Evolutionary conservation across 2,888 invertebrate species (phyloP), one percentile per base, ranked within the genome.

Genomic region (Drosophila testacea): DNA sequence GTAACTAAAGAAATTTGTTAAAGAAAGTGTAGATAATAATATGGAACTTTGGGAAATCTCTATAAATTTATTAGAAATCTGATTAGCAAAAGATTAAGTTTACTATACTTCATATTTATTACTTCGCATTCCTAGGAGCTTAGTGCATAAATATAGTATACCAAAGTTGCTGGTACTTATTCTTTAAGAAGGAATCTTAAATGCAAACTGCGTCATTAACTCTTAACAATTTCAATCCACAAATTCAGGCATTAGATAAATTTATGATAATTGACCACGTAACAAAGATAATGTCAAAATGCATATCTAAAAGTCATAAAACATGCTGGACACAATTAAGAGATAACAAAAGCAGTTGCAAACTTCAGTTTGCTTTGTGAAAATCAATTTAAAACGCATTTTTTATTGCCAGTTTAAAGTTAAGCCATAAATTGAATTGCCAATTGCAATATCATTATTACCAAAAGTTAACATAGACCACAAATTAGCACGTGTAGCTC

Each of bases 281-380:
- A 70, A 50, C 51, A 39, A 50, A 47, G 44, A 13, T 46, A 59
- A 47, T 50, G 10, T 63, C 6, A 13, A 30, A 36, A 16, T 27
- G 6, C 27, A 28, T 63, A 63, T 57, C 57, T 48, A 2, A 42
- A 27, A 32, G 27, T n/a, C 22, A 22, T 16, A 22, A 61, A 34
- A 44, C 67, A 47, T 67, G 65, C 41, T 13, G 4, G 6, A 38
- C n/a, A 39, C 59, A 62, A 64, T 62, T 64, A 41, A 64, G 36
- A 62, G 81, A 74, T 65, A 64, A 13, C 55, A 28, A 39, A 11
- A 32, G 32, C 27, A 78, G 41, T 61, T 64, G 41, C 39, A 36
- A 63, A 57, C 10, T 27, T 4, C 32, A 39, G 38, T 65, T 59
- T 38, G 10, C 6, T n/a, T 48, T 39, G 7, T 32, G 11, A 13